A percentile compares a stretch with the other conserved stretches of the same genome.
These are phyloP conservation scores for Cotesia congregata DNA, from an alignment of 2,888 invertebrate species.

Conservation along the genomic window DNA sequence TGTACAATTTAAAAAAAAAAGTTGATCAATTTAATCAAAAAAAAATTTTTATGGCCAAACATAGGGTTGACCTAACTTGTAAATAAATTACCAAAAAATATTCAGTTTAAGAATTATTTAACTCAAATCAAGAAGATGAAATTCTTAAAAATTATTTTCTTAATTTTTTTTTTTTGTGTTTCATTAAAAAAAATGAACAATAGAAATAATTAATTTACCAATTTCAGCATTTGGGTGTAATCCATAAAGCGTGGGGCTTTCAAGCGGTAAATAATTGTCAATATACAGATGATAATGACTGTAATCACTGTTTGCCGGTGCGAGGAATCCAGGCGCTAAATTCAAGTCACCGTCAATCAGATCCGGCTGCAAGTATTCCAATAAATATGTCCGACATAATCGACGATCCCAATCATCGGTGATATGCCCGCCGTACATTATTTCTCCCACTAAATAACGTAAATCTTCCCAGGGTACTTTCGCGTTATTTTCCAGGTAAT, in stretches of 20 bases:
- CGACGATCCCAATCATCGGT: constrained; percentile 96
- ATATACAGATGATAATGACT: constrained; percentile 89
- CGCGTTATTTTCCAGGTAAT: constrained; percentile 90
- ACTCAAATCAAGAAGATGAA: no score
- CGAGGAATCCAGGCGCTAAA: constrained; percentile 86
- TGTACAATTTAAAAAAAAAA: no score
- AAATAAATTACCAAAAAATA: no score
- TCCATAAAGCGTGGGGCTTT: constrained; percentile 92
- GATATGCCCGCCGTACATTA: constrained; percentile 98
- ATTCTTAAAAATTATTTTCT: no score
- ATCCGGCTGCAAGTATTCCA: constrained; percentile 90
- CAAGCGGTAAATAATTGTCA: constrained; percentile 87
- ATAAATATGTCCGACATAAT: constrained; percentile 86
- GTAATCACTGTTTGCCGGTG: constrained; percentile 92
- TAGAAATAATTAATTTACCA: constrained; percentile 70
- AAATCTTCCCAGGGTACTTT: constrained; percentile 95
- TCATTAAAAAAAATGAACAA: no score
- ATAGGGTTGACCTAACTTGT: no score
- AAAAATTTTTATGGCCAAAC: no score
- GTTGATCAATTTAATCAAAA: no score
- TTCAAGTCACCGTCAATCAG: constrained; percentile 88
- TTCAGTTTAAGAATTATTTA: no score
- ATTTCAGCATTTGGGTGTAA: constrained; percentile 96
- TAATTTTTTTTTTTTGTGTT: no score
- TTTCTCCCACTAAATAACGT: constrained; percentile 94